These are phyloP conservation scores for Temnothorax longispinosus DNA, from an alignment of 1,140 invertebrate genomes.

Conservation along the genomic window DNA sequence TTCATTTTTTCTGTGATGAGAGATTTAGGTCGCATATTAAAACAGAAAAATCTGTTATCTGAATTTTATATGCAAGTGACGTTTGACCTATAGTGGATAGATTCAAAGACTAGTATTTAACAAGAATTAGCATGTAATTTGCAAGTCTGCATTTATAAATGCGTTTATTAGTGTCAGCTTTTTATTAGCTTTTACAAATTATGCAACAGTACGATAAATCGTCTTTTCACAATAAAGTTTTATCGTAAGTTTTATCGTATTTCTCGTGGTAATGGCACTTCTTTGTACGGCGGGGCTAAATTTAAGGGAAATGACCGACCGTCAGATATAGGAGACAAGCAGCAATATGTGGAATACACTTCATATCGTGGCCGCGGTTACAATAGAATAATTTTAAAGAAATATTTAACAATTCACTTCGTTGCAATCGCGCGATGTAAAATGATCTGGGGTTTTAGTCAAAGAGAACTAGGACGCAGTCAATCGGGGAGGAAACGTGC, in stretches of 20 bases:
- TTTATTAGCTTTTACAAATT: not conserved
- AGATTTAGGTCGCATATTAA: not conserved
- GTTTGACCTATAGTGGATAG: not conserved
- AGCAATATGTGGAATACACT: not conserved
- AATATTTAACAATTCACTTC: slow-evolving; percentile 20
- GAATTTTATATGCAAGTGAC: not conserved
- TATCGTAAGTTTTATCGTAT: not conserved
- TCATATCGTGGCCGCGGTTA: not conserved
- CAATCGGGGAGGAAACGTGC: slow-evolving; percentile 10
- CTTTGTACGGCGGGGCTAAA: not conserved
- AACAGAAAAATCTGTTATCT: not conserved
- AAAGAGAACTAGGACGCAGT: not conserved
- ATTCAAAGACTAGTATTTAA: slow-evolving; percentile 15
- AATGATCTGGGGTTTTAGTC: slow-evolving; percentile 16
- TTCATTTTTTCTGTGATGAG: not conserved
- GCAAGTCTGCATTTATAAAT: slow-evolving; percentile 4
- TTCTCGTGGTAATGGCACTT: not conserved
- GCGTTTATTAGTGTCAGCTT: not conserved
- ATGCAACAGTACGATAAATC: not conserved
- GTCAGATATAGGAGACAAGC: slow-evolving; percentile 22
- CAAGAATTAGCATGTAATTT: slow-evolving; percentile 7
- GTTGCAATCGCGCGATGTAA: slow-evolving; percentile 3
- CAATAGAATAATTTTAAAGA: slow-evolving; percentile 1
- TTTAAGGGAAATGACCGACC: not conserved
- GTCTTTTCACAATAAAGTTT: not conserved